A percentile compares a stretch with the other conserved stretches of the same genome.
Conservation (phyloP, 2,113 vertebrate species). For the Actenoides lindsayi region DNA sequence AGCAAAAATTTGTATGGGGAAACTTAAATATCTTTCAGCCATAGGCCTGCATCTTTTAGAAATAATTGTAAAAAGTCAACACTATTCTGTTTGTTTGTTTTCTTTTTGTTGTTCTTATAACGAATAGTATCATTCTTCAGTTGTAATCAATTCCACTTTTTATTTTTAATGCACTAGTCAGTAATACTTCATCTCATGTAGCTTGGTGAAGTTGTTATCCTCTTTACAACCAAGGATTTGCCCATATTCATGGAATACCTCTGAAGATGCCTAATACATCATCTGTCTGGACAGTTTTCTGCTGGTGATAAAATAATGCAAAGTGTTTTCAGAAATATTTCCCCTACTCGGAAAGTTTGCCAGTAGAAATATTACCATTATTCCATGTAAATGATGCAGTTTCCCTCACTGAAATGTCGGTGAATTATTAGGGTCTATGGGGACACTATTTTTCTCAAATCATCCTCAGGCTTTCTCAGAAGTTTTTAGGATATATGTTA, state of each 20-base stretch:
- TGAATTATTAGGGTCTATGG: not conserved
- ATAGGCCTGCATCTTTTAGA: not conserved
- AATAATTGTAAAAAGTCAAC: not conserved
- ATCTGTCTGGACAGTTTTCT: not conserved
- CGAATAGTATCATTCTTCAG: not conserved
- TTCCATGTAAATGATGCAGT: accelerated
- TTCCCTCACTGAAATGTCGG: not conserved
- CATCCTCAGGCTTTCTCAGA: not conserved
- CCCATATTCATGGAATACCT: not conserved
- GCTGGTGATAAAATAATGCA: not conserved
- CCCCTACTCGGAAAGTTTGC: not conserved
- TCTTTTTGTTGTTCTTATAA: not conserved
- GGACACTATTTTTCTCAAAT: not conserved
- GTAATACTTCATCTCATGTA: not conserved
- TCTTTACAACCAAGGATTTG: not conserved
- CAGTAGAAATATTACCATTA: not conserved
- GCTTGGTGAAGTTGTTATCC: not conserved
- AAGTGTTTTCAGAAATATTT: not conserved
- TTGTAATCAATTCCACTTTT: not conserved
- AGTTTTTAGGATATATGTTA: not conserved
- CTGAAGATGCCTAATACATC: not conserved
- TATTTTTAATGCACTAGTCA: not conserved
- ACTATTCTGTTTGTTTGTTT: not conserved
- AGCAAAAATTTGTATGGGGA: not conserved
- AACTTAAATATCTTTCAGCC: not conserved